Percentiles rank a stretch among this genome's conserved stretches.
Evolutionary conservation across 1,140 invertebrate genomes (phyloP).

Genomic region (Zaprionus capensis): DNA sequence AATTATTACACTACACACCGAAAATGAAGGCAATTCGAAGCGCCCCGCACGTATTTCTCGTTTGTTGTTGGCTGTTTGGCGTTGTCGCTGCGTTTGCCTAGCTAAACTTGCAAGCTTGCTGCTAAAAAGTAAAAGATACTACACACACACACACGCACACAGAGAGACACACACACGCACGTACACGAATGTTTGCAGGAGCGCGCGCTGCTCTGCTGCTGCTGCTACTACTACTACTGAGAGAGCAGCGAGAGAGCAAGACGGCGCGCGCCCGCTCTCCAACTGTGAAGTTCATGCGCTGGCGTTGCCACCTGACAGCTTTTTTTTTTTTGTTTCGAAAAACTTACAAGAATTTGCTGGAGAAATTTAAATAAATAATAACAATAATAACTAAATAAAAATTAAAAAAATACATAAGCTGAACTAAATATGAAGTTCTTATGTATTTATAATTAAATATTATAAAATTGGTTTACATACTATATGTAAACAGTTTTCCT

Average conservation of each 20-base stretch:
- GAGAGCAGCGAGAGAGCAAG: constrained; percentile 25
- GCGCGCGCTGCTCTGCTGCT: constrained; percentile 26
- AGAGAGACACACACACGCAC: constrained; percentile 32
- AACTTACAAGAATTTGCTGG: neutral
- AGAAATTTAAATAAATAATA: neutral
- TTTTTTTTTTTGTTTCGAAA: constrained; percentile 27
- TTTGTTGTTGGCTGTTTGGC: constrained; percentile 62
- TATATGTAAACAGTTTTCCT: too few relatives aligned
- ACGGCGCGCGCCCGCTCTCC: constrained; percentile 41
- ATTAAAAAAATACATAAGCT: neutral
- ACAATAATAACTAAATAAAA: neutral
- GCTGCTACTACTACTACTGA: constrained; percentile 6
- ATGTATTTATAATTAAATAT: neutral
- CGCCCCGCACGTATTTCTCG: constrained; percentile 57
- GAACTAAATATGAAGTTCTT: neutral
- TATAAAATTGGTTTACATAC: neutral
- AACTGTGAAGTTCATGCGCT: constrained; percentile 51
- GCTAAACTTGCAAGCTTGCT: constrained; percentile 76
- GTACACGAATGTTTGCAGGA: constrained; percentile 70
- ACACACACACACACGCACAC: constrained; percentile 50
- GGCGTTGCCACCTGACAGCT: constrained; percentile 57
- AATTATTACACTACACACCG: constrained; percentile 4
- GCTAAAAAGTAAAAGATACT: constrained; percentile 82
- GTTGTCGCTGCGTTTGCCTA: constrained; percentile 68
- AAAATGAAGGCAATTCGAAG: constrained; percentile 33